Evolutionary conservation across 2,888 invertebrate species (phyloP), one percentile per base, ranked within the genome.

Genomic region (Venusia cambrica): DNA sequence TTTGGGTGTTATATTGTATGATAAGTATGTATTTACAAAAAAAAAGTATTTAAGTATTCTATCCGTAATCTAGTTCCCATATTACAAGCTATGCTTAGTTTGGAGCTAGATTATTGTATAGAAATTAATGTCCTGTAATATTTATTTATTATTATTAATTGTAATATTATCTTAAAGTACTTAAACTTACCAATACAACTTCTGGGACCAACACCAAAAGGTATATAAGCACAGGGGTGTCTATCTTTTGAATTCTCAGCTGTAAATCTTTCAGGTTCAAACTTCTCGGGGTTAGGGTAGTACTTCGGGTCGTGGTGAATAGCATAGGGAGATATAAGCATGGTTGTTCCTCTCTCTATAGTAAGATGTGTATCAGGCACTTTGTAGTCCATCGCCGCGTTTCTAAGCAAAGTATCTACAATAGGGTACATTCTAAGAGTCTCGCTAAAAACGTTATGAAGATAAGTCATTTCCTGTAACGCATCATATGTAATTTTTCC

Each of bases 181-280:
- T n/a, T 3, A 6, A 17, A 32, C 29, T 41, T 28, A 44, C 50
- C 47, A 6, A 47, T 39, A 14, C 54, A 52, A 30, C 45, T 47
- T 2, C 51, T 24, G 1, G 51, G 50, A 5, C 51, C 51, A 3
- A 33, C 11, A 4, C 54, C 28, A 7, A 28, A 28, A 11, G 28
- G 28, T 7, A 28, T 4, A 21, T 47, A 54, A 8, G 43, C 43
- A 14, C 45, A 46, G 0, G 45, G 41, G 24, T 44, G 41, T 3
- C 43, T 37, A 3, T n/a, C 10, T 9, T 36, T 40, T 10, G 21
- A 26, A 5, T 45, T 46, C 13, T 51, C 53, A n/a, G 48, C 38
- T 1, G 39, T 18, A 13, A 53, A 55, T n/a, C 48, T 39, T 1
- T 55, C 51, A 2, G 55, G 55, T 22, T 55, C 49, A 26, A 53